A percentile compares a stretch with the other conserved stretches of the same genome.
Conservation (phyloP, 1,140 invertebrate genomes). For the Bacillus rossius region DNA sequence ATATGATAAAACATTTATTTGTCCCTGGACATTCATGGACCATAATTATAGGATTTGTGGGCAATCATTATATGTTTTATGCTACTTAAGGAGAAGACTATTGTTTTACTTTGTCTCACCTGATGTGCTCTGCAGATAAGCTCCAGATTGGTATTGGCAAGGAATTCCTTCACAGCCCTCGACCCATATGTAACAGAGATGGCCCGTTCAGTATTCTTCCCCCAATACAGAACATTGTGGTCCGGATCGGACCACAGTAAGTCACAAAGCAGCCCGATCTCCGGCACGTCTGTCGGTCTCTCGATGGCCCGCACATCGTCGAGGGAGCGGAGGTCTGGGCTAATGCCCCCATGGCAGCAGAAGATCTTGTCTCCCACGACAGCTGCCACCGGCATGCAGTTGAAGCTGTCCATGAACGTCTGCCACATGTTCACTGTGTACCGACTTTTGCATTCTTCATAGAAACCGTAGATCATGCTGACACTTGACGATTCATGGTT, state of each 20-base stretch:
- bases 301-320: conserved; percentile 34
- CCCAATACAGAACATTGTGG: conserved; percentile 46
- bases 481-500: conserved; percentile 54
- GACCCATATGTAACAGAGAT: conserved; percentile 80
- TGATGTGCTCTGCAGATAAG: conserved; percentile 89
- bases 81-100: too few species aligned
- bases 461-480: conserved; percentile 55
- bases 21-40: too few species aligned
- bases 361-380: conserved; percentile 53
- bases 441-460: conserved; percentile 52
- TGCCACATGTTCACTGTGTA: conserved; percentile 64
- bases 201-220: conserved; percentile 49
- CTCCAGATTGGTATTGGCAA: conserved; percentile 80
- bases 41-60: too few species aligned
- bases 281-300: conserved; percentile 46
- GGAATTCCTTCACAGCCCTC: conserved; percentile 78
- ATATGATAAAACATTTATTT: too few species aligned
- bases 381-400: conserved; percentile 53
- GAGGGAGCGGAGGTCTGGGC: conserved; percentile 43
- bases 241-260: conserved; percentile 49
- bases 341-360: conserved; percentile 52
- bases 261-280: conserved; percentile 46
- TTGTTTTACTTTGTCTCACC: too few species aligned
- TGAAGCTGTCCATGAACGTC: conserved; percentile 63
- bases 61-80: too few species aligned